Evolutionary conservation across 2,113 vertebrate genomes (phyloP), one percentile per base, ranked within the genome.

Genomic region (Trematomus loennbergii): DNA sequence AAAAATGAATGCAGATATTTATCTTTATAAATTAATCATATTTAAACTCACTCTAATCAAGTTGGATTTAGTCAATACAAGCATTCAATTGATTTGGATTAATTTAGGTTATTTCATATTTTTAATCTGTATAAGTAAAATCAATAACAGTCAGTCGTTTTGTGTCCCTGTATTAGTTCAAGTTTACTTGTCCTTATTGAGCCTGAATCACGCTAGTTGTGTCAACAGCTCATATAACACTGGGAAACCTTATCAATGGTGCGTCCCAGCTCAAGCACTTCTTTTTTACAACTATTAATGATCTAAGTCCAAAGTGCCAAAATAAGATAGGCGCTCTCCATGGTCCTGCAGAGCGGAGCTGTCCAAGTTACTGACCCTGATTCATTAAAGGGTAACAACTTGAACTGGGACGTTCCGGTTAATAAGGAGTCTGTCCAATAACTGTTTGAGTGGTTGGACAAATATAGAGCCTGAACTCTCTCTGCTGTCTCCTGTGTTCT

Each of bases 311-410:
- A 4, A 58, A 25, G 9, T 20, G 17, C 40, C 36, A 4, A 20
- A 45, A 57, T 25, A 57, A 12, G 22, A 57, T 13, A 63, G 58
- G 50, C 2, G 29, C 46, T 60, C 40, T 60, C 66, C 33, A 12
- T 5, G 36, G 48, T 43, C 33, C 48, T 68, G 55, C 16, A 0
- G 40, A 68, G 7, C 58, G 4, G 72, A 87, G 69, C 85, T 83
- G 68, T 81, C 73, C 77, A 52, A 36, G 59, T 64, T 57, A 3
- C 69, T 77, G 52, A 68, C 72, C 67, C 68, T 29, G 61, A 49
- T 72, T 79, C 13, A 69, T 1, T 58, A 1, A 22, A 16, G 12
- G 4, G 33, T 2, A 22, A 3, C 15, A 12, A 33, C 61, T 0
- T 1, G 17, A 20, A n/a, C n/a, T 65, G 58, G 12, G 18, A 53